Evolutionary conservation across 2,888 invertebrate genomes (phyloP), one percentile per base, ranked within the genome.

Genomic region (Congeria kusceri): DNA sequence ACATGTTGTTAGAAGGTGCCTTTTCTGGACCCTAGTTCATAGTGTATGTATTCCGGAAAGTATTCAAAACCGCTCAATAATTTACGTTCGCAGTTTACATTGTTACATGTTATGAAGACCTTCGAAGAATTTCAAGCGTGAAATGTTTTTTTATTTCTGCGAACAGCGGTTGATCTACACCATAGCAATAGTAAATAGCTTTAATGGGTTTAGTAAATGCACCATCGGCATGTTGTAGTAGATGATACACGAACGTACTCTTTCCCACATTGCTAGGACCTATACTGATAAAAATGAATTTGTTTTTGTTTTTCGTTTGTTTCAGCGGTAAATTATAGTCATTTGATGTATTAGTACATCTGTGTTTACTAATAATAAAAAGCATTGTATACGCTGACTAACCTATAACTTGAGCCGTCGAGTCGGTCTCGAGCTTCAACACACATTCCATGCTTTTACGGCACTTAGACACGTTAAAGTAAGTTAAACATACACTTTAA

Each of bases 151-250:
- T 32, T 9, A 32, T 9, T 4, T 49, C 49, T 20, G 49, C 49
- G 15, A 49, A 49, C 20, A 49, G 15, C 18, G 49, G 49, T 20
- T 49, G 49, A 15, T 49, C 49, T 49, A 9, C 49, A 20, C 49
- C 49, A 15, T 15, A 49, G 18, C 46, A 44, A 44, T 44, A 49
- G 49, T 49, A 49, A 49, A 15, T 49, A 20, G 49, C 15, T 49
- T 49, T 49, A 15, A 49, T 49, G 49, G 49, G 49, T 15, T 49
- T 49, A 4, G 49, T 49, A 49, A 49, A 49, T 49, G 49, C 49
- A 18, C 49, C 49, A 15, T 49, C 49, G n/a, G 49, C 49, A 20
- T 49, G 49, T 20, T 49, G 18, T 49, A 49, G 20, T 5, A 49
- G 4, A 20, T 49, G 49, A 20, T 20, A 49, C 5, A 15, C 49